Conservation (phyloP, 92 coral and sea anemone species). For the Parazoanthus atlanticus region DNA sequence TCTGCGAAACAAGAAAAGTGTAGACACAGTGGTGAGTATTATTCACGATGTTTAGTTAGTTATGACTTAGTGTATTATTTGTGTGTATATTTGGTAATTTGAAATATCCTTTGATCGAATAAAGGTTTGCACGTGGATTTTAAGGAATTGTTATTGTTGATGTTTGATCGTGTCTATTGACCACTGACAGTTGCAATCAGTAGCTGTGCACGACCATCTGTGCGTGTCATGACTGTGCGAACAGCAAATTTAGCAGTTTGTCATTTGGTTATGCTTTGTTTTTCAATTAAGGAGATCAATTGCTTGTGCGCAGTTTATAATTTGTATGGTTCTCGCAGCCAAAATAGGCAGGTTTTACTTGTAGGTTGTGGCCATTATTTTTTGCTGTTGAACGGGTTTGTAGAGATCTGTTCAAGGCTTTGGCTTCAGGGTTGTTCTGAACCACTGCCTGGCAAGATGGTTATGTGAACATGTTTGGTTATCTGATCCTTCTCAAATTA, state of each 20-base stretch:
- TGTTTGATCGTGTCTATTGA: too few species aligned
- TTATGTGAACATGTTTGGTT: background rate
- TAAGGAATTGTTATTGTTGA: too few species aligned
- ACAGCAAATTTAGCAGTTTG: too few species aligned
- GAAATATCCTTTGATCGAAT: background rate
- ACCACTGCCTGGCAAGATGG: background rate
- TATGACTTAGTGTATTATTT: too few species aligned
- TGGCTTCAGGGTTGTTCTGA: constrained; percentile 33
- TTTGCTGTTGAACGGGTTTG: constrained; percentile 4
- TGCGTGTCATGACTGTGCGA: too few species aligned
- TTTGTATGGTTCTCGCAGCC: too few species aligned
- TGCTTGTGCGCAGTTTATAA: too few species aligned
- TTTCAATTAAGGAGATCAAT: too few species aligned
- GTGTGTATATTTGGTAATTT: background rate
- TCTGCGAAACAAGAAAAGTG: background rate
- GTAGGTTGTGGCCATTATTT: background rate
- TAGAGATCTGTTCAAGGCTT: constrained; percentile 13
- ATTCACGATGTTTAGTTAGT: background rate
- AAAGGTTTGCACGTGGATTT: background rate
- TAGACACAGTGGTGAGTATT: background rate
- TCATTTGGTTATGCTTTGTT: too few species aligned
- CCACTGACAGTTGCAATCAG: too few species aligned
- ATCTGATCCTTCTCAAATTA: background rate
- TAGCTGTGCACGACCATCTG: too few species aligned
- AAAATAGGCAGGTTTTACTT: background rate